Percentiles rank a stretch among this genome's conserved stretches.
Conservation (phyloP, 2,113 vertebrate genomes). For the Catagonus wagneri region DNA sequence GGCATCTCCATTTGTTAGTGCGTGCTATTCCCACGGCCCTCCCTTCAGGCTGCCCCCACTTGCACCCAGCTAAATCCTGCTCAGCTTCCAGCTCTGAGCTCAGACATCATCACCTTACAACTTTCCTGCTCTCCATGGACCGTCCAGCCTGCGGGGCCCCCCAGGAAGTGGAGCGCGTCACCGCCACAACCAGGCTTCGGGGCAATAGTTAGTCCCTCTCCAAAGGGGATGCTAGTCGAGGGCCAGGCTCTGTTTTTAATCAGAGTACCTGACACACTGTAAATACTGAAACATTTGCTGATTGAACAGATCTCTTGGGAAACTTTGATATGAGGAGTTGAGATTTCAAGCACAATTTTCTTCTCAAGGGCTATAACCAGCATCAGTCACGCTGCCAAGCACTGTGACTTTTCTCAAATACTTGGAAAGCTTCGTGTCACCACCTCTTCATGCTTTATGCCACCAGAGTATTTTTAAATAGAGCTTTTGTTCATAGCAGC, state of each 20-base stretch:
- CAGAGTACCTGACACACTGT: background rate
- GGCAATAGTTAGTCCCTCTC: background rate
- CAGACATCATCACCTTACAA: background rate
- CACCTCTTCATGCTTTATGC: background rate
- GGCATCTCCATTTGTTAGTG: background rate
- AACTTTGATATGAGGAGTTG: background rate
- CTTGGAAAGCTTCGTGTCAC: background rate
- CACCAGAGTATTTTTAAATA: constrained; percentile 21
- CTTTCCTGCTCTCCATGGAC: background rate
- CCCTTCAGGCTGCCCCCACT: background rate
- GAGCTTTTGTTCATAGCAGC: constrained; percentile 10
- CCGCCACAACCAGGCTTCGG: background rate
- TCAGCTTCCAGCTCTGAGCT: background rate
- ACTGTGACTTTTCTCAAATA: background rate
- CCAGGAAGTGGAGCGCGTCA: fast-evolving
- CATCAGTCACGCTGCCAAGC: background rate
- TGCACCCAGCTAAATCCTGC: background rate
- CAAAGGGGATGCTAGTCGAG: background rate
- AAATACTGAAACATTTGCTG: background rate
- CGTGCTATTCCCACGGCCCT: background rate
- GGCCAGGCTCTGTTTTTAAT: background rate
- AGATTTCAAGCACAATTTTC: background rate
- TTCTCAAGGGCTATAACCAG: background rate
- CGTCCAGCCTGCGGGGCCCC: background rate
- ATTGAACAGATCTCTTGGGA: background rate